Base-by-base conservation (phyloP, 2,797 vertebrate genomes). In the Enteromius argenteus region DNA sequence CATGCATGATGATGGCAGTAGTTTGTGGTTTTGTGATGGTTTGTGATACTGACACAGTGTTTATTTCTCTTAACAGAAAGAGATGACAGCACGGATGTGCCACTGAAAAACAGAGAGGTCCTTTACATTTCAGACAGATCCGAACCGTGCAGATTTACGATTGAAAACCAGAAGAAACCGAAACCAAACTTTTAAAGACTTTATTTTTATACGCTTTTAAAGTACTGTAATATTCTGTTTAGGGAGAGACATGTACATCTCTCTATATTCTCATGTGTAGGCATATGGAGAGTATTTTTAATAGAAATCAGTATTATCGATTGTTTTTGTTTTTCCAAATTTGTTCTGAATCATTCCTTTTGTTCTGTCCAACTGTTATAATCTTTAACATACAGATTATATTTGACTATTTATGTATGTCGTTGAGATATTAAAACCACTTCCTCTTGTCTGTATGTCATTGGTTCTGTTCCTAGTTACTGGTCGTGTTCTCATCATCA, bases 11-110 rank as follows among this genome's bases (percentile, higher is more conserved):
- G 66, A 1, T 58, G 21, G 53, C 44, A 4, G 39, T 15, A 7
- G 37, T 56, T 56, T 58, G 71, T 51, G 23, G 46, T 23, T n/a
- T 6, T 69, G 58, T 76, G 80, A 4, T 79, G 37, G 14, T 84
- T 72, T 84, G 39, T 87, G 67, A 19, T 44, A 42, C 5, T 72
- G 53, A 72, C 27, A 7, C 60, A 14, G 35, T 83, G 14, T 44
- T 19, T 71, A 17, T 80, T 32, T 76, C 17, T 32, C 78, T 68
- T 19, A 73, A 85, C 96, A 99, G 98, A 99, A 98, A 93, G 98
- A 99, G 93, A 99, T 99, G 98, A 99, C 98, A 0, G 92, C 96
- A 23, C 94, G 96, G 90, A 97, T 99, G 96, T 99, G 98, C 94
- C 98, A 97, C 94, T 99, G 94, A 97, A 86, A 49, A 4, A 44